A percentile compares a stretch with the other conserved stretches of the same genome.
phyloP scores from a whole-genome alignment of 2,113 vertebrate species.

The Nycticryphes semicollaris region DNA sequence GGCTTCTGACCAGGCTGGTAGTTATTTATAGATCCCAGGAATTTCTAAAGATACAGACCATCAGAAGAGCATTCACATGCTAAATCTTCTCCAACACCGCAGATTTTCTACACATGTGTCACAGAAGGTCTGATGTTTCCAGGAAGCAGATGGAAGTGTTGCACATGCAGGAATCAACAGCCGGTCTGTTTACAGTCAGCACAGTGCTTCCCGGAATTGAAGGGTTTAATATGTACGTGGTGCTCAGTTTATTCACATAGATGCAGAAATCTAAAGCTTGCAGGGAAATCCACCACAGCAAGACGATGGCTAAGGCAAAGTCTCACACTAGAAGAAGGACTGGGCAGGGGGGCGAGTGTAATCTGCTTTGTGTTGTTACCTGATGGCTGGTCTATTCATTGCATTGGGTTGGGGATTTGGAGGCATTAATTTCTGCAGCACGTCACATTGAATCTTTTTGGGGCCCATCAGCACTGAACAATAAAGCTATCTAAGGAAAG shows the following conservation, averaged over 20 bases:
- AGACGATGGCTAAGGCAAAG: not conserved
- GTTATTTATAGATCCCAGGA: not conserved
- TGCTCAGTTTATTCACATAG: not conserved
- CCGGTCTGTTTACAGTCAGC: not conserved
- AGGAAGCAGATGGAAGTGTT: not conserved
- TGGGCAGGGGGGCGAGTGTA: not conserved
- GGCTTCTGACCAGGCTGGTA: not conserved
- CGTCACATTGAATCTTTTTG: fast-evolving
- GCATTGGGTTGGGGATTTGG: not conserved
- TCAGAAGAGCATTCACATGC: not conserved
- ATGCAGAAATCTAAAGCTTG: not conserved
- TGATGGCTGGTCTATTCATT: not conserved
- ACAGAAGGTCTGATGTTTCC: not conserved
- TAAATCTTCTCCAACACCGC: not conserved
- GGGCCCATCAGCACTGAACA: not conserved
- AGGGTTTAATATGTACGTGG: fast-evolving
- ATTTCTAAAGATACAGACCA: not conserved
- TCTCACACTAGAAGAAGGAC: fast-evolving
- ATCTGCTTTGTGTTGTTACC: not conserved
- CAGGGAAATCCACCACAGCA: not conserved
- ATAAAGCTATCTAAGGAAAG: not conserved
- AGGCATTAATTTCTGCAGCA: not conserved
- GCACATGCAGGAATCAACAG: not conserved
- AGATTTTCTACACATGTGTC: not conserved
- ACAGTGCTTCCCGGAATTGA: fast-evolving